phyloP scores from a whole-genome alignment of 2,113 vertebrate genomes.

The Rhinoptilus africanus region DNA sequence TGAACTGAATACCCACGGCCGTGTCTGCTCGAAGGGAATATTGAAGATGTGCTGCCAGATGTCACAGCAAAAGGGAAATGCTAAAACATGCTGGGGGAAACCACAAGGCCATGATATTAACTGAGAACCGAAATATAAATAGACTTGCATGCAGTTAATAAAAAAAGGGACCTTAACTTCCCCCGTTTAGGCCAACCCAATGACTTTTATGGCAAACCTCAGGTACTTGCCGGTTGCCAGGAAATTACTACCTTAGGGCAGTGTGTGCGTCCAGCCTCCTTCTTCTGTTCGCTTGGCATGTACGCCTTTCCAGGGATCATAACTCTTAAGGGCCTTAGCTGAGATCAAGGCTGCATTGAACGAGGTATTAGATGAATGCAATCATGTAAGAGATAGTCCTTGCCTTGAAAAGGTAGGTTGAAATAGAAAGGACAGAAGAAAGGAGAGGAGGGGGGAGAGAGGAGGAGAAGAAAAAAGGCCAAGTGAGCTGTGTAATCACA shows the following conservation, averaged over 20 bases:
- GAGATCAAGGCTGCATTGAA: not conserved
- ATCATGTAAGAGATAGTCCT: not conserved
- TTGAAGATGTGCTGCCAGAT: not conserved
- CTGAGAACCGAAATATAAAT: not conserved
- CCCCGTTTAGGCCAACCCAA: not conserved
- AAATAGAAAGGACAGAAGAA: not conserved
- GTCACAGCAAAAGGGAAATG: not conserved
- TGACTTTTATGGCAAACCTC: not conserved
- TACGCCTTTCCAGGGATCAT: accelerated
- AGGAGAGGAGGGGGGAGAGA: too few relatives aligned
- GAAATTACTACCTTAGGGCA: accelerated
- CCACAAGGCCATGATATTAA: not conserved
- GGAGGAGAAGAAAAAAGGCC: not conserved
- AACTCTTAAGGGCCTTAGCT: not conserved
- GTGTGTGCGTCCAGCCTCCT: accelerated
- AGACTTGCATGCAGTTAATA: not conserved
- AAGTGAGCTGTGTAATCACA: not conserved
- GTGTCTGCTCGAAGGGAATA: not conserved
- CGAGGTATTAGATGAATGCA: not conserved
- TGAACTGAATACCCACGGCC: not conserved
- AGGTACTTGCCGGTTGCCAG: not conserved
- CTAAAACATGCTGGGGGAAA: not conserved
- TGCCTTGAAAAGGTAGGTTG: not conserved
- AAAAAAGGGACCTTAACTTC: not conserved
- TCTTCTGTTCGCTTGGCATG: not conserved